Evolutionary conservation across 2,113 vertebrate species (phyloP), one percentile per base, ranked within the genome.

Genomic region (Entelurus aequoreus): DNA sequence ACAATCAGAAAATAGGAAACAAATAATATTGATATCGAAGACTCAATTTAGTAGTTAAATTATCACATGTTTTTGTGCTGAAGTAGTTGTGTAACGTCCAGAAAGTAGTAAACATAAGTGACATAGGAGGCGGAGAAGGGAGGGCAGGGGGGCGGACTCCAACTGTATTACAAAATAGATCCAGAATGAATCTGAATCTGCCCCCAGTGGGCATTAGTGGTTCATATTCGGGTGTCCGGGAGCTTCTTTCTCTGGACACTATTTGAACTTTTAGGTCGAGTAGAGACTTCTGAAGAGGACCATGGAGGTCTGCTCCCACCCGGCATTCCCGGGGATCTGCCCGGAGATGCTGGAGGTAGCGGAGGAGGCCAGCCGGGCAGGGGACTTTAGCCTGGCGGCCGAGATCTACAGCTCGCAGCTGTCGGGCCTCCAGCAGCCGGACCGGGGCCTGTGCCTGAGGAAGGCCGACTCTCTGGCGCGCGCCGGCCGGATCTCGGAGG

Each of bases 321-420:
- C 88, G 0, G 83, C 53, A 6, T 74, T 78, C 6, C 55, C 80
- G 13, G 88, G 88, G 4, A 84, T 90, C 9, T 88, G 84, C 56
- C 70, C 86, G 1, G 88, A 92, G 75, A 92, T 93, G 89, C 73
- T 92, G 72, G 90, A 89, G 80, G 90, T 92, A 60, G 94, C 93
- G 0, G 91, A 92, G 55, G 91, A 94, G 74, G 93, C 91, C 35
- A 91, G 79, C 69, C 86, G 88, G 49, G 92, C 90, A 0, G 92
- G 92, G 5, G 90, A 94, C 67, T 94, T 87, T 51, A 83, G 77
- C 44, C 78, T 88, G 58, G 94, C 94, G 0, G 90, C 86, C 9
- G 94, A 94, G 76, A 93, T 94, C 73, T 92, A 93, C 69, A 88
- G 89, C 46, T 94, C 90, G 60, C 91, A 93, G 77, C 84, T 93